phyloP scores from a whole-genome alignment of 2,797 vertebrate species.

The Chloroceryle amazona region DNA sequence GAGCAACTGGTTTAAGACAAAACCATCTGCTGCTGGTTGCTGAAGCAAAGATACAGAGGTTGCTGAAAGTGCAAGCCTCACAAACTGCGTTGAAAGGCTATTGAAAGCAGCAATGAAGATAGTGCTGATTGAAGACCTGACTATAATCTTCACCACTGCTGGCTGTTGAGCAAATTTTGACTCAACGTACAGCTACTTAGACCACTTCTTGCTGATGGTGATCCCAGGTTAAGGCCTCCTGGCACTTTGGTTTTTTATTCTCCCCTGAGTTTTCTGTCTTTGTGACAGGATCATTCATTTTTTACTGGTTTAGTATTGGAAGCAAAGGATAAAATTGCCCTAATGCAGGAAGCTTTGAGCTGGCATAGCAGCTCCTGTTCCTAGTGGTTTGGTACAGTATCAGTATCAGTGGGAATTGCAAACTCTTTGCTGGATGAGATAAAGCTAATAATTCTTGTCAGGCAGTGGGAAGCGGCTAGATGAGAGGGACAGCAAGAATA shows the following conservation, averaged over 20 bases:
- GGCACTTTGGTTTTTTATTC: not conserved
- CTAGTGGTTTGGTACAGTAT: not conserved
- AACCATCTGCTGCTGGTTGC: constrained; percentile 30
- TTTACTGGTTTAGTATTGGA: not conserved
- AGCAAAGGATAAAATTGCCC: not conserved
- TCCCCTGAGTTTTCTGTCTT: not conserved
- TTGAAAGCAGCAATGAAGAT: not conserved
- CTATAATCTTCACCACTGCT: not conserved
- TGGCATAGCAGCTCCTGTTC: not conserved
- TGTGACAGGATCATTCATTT: not conserved
- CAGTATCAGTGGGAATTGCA: not conserved
- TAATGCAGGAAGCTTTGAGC: not conserved
- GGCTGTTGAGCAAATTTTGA: not conserved
- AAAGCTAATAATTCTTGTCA: constrained; percentile 40
- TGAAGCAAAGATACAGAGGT: not conserved
- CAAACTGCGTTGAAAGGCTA: not conserved
- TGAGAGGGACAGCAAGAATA: not conserved
- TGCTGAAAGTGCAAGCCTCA: not conserved
- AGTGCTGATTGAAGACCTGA: not conserved
- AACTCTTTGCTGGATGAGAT: not conserved
- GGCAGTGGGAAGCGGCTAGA: not conserved
- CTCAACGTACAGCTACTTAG: not conserved
- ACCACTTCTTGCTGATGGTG: not conserved
- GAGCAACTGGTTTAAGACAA: constrained; percentile 28
- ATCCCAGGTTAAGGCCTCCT: not conserved